phyloP scores from a whole-genome alignment of 2,113 vertebrate genomes.

The Nothocercus julius region DNA sequence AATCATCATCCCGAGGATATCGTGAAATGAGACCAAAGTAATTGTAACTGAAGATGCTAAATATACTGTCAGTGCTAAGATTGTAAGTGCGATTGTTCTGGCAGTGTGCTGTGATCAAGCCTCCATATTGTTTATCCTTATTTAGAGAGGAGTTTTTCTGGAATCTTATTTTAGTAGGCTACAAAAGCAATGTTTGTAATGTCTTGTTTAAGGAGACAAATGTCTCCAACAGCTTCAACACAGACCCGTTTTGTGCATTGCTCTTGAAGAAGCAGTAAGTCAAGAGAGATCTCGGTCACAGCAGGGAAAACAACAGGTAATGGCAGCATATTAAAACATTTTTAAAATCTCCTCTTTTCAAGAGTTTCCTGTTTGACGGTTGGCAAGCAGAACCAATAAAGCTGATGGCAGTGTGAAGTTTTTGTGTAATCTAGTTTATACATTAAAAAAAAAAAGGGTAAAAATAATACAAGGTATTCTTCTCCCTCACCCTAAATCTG shows the following conservation, averaged over 20 bases:
- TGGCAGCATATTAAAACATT: background rate
- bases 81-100: slow-evolving; percentile 34
- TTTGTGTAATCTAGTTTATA: background rate
- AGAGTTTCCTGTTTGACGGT: background rate
- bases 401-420: background rate
- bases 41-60: slow-evolving; percentile 57
- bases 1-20: slow-evolving; percentile 35
- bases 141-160: slow-evolving; percentile 43
- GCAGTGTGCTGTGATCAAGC: slow-evolving; percentile 49
- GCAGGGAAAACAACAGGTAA: background rate
- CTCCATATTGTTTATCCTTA: slow-evolving; percentile 42
- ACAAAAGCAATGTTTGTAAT: slow-evolving; percentile 33
- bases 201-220: slow-evolving; percentile 62
- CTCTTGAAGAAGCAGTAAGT: background rate
- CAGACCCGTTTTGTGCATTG: background rate
- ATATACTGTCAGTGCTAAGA: slow-evolving; percentile 28
- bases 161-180: slow-evolving; percentile 29
- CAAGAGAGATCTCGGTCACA: slow-evolving; percentile 1
- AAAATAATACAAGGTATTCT: slow-evolving; percentile 3
- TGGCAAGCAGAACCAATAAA: background rate
- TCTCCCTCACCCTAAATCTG: background rate
- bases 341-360: background rate
- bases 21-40: slow-evolving; percentile 55
- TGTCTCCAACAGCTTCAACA: slow-evolving; percentile 39
- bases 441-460: background rate